A percentile compares a stretch with the other conserved stretches of the same genome.
Evolutionary conservation across 2,113 vertebrate genomes (phyloP).

Genomic region (Carassius auratus): DNA sequence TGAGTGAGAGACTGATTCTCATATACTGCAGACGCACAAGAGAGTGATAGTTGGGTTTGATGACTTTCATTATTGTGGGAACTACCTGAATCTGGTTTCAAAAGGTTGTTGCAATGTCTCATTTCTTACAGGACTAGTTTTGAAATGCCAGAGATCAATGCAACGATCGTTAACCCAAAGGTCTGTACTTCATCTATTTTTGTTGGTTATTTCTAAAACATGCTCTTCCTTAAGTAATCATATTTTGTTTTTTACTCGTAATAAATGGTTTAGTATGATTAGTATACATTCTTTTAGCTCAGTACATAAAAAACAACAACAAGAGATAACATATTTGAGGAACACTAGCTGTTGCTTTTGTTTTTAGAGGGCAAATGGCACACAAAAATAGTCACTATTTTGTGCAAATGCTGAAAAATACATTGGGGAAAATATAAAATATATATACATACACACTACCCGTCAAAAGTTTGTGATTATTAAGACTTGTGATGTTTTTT

Average conservation of each 20-base stretch:
- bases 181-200: constrained; percentile 66
- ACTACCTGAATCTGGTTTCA: background rate
- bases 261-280: too few species aligned
- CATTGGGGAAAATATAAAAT: too few species aligned
- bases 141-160: constrained; percentile 89
- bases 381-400: background rate
- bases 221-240: background rate
- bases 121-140: constrained; percentile 73
- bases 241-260: background rate
- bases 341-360: background rate
- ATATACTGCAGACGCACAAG: background rate
- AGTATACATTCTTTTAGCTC: too few species aligned
- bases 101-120: background rate
- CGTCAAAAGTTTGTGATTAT: too few species aligned
- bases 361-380: background rate
- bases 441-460: too few species aligned
- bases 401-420: too few species aligned
- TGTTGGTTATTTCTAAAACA: background rate
- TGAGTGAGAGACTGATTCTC: constrained; percentile 73
- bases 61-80: background rate
- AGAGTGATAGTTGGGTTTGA: background rate
- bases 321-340: background rate
- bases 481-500: too few species aligned
- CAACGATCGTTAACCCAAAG: constrained; percentile 76
- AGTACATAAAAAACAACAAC: too few species aligned